These are phyloP conservation scores for Phasia obesa DNA, from an alignment of 2,888 invertebrate genomes.

Conservation along the genomic window DNA sequence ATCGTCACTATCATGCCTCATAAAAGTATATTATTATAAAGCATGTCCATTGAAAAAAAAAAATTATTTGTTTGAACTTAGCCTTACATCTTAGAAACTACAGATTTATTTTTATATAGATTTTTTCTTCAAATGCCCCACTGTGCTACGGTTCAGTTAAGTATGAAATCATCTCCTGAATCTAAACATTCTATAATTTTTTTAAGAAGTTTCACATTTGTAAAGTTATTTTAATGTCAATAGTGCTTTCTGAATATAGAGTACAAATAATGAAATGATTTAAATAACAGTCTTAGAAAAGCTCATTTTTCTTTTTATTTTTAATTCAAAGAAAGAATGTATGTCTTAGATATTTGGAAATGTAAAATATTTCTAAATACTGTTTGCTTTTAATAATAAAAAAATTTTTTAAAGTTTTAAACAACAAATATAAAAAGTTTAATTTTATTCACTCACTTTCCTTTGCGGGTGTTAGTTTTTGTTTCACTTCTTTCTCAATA, in stretches of 20 bases:
- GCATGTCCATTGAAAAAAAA: too few relatives aligned
- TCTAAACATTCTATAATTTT: too few relatives aligned
- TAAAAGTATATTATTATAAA: too few relatives aligned
- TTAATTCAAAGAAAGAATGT: background rate
- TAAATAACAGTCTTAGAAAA: slow-evolving; percentile 4
- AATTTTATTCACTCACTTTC: slow-evolving; percentile 37
- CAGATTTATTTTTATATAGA: too few relatives aligned
- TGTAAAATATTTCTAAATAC: background rate
- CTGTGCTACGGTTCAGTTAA: too few relatives aligned
- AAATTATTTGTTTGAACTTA: too few relatives aligned
- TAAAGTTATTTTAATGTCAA: too few relatives aligned
- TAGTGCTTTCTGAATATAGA: slow-evolving; percentile 17
- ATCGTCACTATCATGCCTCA: too few relatives aligned
- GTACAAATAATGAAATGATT: slow-evolving; percentile 49
- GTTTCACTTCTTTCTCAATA: background rate
- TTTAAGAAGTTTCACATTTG: too few relatives aligned
- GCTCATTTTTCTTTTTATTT: background rate
- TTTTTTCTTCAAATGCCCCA: too few relatives aligned
- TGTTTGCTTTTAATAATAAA: background rate
- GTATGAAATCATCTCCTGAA: too few relatives aligned
- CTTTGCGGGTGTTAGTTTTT: slow-evolving; percentile 15
- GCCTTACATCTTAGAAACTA: too few relatives aligned
- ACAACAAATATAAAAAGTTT: slow-evolving; percentile 30
- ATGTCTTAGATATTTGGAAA: background rate
- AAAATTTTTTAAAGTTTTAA: slow-evolving; percentile 26